phyloP scores from a whole-genome alignment of 37 sponge, comb jelly and placozoan genomes.

The Chondrosia reniformis region DNA sequence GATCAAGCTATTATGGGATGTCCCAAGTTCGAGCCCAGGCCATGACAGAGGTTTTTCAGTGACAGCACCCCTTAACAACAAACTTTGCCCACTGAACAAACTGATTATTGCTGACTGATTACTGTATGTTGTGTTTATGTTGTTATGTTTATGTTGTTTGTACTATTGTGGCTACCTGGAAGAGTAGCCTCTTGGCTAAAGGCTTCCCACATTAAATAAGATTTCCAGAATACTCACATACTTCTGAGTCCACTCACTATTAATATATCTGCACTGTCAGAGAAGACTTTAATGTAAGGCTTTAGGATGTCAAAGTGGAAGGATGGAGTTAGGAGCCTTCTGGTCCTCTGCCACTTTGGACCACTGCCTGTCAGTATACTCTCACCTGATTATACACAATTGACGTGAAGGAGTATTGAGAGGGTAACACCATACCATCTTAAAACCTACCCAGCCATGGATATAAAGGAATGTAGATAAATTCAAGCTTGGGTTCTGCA shows the following conservation, averaged over 20 bases:
- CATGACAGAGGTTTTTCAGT: too few species aligned
- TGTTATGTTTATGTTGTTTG: too few species aligned
- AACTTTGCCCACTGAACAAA: too few species aligned
- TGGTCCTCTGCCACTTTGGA: conserved; percentile 55
- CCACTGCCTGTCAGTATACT: conserved; percentile 74
- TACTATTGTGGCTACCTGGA: too few species aligned
- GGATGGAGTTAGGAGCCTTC: conserved; percentile 81
- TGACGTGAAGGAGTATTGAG: not conserved
- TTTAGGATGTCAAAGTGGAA: conserved; percentile 84
- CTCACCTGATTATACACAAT: conserved; percentile 30
- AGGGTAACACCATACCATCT: not conserved
- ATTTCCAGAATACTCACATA: too few species aligned
- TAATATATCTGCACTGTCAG: conserved; percentile 11
- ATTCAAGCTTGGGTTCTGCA: conserved; percentile 64
- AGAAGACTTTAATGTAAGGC: conserved; percentile 46
- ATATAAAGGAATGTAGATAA: conserved; percentile 32
- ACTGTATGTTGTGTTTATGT: too few species aligned
- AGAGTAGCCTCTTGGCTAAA: too few species aligned
- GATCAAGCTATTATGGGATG: too few species aligned
- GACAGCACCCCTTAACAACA: too few species aligned
- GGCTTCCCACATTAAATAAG: too few species aligned
- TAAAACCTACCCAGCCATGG: conserved; percentile 64
- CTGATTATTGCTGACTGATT: too few species aligned
- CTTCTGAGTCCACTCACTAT: conserved; percentile 32
- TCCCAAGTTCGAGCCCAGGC: too few species aligned